Conservation (phyloP, 2,113 vertebrate genomes). For the Melanotaenia duboulayi region DNA sequence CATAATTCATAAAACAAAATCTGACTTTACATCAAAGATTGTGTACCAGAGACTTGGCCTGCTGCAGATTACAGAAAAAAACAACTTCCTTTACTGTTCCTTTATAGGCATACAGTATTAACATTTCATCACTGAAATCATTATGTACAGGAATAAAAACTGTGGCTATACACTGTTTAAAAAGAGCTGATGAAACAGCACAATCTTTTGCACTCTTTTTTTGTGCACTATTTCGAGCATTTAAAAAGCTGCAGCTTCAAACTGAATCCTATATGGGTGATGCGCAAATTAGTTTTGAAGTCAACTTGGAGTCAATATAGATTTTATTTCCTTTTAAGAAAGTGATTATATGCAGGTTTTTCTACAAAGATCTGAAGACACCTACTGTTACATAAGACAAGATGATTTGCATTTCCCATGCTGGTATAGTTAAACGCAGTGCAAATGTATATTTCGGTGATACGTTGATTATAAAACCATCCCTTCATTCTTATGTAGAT, state of each 20-base stretch:
- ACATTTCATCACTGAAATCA: conserved; percentile 30
- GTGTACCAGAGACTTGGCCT: conserved; percentile 1
- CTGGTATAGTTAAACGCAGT: too few relatives aligned
- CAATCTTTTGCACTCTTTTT: not conserved
- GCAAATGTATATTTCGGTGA: too few relatives aligned
- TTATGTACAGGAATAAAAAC: conserved; percentile 14
- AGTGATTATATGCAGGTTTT: too few relatives aligned
- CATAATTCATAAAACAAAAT: conserved; percentile 61
- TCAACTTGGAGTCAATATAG: too few relatives aligned
- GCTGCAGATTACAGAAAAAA: not conserved
- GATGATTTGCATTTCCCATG: too few relatives aligned
- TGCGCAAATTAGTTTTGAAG: too few relatives aligned
- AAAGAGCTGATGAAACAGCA: not conserved
- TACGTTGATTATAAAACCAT: too few relatives aligned
- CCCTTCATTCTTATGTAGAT: too few relatives aligned
- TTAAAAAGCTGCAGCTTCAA: conserved; percentile 5
- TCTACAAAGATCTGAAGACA: too few relatives aligned
- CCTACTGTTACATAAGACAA: too few relatives aligned
- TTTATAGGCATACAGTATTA: conserved; percentile 29
- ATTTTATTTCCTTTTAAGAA: too few relatives aligned
- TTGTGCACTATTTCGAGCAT: not conserved
- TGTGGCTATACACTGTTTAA: not conserved
- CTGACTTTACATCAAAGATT: conserved; percentile 55
- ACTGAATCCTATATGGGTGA: not conserved
- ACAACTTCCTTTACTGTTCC: not conserved